phyloP scores from a whole-genome alignment of 1,140 invertebrate species.

The Tetragonula clypearis region DNA sequence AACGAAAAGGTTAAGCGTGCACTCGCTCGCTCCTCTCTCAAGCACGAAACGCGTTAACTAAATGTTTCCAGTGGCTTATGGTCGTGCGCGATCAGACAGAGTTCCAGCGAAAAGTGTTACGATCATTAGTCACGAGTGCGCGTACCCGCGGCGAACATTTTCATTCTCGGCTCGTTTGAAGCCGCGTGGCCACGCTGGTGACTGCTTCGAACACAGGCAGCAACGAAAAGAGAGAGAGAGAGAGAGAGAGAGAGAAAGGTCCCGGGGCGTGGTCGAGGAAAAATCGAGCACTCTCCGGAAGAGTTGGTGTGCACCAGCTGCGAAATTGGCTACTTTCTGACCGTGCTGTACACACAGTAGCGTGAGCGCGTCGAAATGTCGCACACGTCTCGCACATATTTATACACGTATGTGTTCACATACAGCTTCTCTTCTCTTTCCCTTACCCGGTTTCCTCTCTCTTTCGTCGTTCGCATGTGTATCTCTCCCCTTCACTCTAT shows the following conservation, averaged over 20 bases:
- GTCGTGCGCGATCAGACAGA: background rate
- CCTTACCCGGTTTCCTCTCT: background rate
- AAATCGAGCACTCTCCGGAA: conserved; percentile 30
- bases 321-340: conserved; percentile 39
- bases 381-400: conserved; percentile 38
- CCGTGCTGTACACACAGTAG: background rate
- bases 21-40: background rate
- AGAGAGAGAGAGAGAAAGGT: background rate
- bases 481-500: background rate
- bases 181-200: background rate
- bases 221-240: too few relatives aligned
- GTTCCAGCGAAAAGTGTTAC: background rate
- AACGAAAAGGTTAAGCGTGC: background rate
- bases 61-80: background rate
- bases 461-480: background rate
- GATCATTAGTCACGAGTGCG: background rate
- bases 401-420: conserved; percentile 39
- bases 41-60: background rate
- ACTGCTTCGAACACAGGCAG: background rate
- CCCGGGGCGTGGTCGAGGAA: background rate
- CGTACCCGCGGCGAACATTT: conserved; percentile 13
- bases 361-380: conserved; percentile 34
- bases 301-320: conserved; percentile 18
- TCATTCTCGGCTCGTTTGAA: background rate
- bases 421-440: background rate